Base-by-base conservation (phyloP, 2,797 vertebrate genomes). In the Paratrypauchen microcephalus region DNA sequence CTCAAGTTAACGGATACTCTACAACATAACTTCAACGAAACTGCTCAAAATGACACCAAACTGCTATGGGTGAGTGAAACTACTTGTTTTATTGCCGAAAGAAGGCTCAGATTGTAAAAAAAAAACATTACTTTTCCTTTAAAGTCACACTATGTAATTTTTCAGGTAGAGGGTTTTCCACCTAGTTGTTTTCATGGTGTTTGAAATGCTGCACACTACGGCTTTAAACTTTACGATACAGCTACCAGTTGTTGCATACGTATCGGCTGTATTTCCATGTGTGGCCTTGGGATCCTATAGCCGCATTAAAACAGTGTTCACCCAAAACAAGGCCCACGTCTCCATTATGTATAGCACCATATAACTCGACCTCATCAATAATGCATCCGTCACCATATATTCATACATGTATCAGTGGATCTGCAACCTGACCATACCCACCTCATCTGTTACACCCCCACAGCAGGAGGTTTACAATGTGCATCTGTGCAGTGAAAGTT, bases 391-490 rank as follows among this genome's bases (percentile, higher is more conserved):
- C 56, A 62, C 73, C 64, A 68, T 76, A 72, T 67, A 83, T 84
- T 82, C 73, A 87, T 78, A 76, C 19, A 88, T 81, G 72, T 77
- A 81, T 79, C 66, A 73, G 76, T 74, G 69, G 74, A 75, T 84
- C 79, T 82, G 76, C 73, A 75, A 62, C 79, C 69, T 64, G 74
- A 68, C 66, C 57, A 36, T 73, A 71, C 73, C 81, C 55, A 68
- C 71, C 69, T 72, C 71, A 69, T 81, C 56, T 3, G n/a, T 78
- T 75, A 72, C 60, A 72, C 68, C 54, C 54, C 45, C 50, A 64
- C 64, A 64, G 23, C 18, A 19, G 68, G 56, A 76, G 62, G 73
- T 76, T 83, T 70, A 74, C 70, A 68, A 24, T 71, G 62, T 1
- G 5, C 45, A 62, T 72, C 64, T 45, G 6, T 65, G 65, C 23